Conservation (phyloP, 2,113 vertebrate genomes). For the Hemichromis elongatus region DNA sequence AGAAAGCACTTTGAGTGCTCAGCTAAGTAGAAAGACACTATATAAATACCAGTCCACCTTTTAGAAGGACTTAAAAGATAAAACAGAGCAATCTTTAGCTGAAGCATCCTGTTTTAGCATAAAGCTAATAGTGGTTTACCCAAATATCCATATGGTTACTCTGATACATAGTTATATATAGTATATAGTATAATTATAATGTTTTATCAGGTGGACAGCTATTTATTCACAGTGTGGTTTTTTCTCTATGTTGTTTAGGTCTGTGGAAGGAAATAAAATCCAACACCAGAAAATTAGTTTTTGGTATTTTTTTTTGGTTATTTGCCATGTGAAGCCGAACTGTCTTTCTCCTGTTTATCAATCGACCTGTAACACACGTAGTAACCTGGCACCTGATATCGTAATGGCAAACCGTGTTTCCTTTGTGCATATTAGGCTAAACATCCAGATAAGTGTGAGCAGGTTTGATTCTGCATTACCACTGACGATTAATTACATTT, state of each 20-base stretch:
- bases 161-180: neutral
- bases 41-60: neutral
- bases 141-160: neutral
- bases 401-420: constrained; percentile 14
- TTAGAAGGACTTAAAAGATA: neutral
- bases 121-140: neutral
- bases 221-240: neutral
- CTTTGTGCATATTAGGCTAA: constrained; percentile 26
- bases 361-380: neutral
- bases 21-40: neutral
- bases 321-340: neutral
- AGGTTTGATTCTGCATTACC: neutral
- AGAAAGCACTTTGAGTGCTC: neutral
- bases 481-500: constrained; percentile 45
- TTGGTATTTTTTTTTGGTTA: neutral
- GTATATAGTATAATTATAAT: neutral
- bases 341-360: neutral
- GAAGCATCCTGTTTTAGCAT: neutral
- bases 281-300: neutral
- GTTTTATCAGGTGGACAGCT: neutral
- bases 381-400: neutral
- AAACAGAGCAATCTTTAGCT: neutral
- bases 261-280: neutral
- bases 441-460: constrained; percentile 19
- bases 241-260: neutral